Base-by-base conservation (phyloP, 2,797 vertebrate genomes). In the Sebastiscus albofasciatus region DNA sequence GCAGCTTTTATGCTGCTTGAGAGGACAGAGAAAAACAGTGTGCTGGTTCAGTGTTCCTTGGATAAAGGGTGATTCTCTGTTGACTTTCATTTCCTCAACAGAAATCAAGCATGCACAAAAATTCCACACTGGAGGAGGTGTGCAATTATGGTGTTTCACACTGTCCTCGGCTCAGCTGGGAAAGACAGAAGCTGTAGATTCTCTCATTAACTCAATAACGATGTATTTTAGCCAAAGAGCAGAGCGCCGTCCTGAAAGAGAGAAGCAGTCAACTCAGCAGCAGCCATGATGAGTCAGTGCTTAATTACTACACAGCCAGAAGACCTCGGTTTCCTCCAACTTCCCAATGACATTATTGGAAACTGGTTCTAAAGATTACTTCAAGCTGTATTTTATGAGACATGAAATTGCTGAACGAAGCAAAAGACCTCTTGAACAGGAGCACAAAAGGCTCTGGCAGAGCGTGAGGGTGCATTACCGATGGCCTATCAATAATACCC, bases 371-470 rank as follows among this genome's bases (percentile, higher is more conserved):
- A 49, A 76, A 86, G 83, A 91, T 90, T 86, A 89, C 77, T 86
- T 79, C 60, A 87, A 80, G 84, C 80, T 77, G 33, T 85, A 88
- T 89, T 82, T 90, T 88, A 90, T 92, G 90, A 88, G 77, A 88
- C 84, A 68, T 72, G 75, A 90, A 95, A 92, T 87, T 93, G 89
- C 92, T 94, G 92, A 92, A 62, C 33, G 31, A 84, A 72, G 92
- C 78, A 87, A 64, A 88, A 80, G 2, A 80, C 46, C 54, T 86
- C 65, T 33, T 64, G 74, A 79, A 72, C 65, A 39, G 46, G 66
- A 76, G 58, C 87, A 91, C 88, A 83, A 91, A 90, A 84, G 59
- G 33, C 65, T 68, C 76, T 80, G 72, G 75, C 58, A 62, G 62
- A 85, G 36, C 80, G 75, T 49, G 34, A 85, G 92, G 83, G 62